A percentile compares a stretch with the other conserved stretches of the same genome.
Evolutionary conservation across 2,888 invertebrate species (phyloP).

Genomic region (Dicranocentrus wangi): DNA sequence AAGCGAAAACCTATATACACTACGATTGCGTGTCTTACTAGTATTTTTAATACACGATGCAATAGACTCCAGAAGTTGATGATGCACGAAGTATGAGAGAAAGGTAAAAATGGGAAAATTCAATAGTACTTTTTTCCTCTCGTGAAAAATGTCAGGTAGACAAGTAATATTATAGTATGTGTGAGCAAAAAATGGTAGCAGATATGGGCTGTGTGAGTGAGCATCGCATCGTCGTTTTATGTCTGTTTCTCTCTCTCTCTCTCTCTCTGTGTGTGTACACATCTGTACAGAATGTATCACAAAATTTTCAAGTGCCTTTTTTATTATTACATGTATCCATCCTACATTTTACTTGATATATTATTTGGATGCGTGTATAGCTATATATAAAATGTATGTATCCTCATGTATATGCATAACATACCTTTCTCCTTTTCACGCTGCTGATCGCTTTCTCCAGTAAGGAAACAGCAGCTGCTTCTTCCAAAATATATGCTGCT

Average conservation of each 20-base stretch:
- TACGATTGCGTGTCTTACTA: no score
- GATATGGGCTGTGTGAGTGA: neutral
- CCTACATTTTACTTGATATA: neutral
- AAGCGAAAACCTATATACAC: no score
- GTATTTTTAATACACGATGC: no score
- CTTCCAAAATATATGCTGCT: neutral
- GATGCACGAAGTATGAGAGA: neutral
- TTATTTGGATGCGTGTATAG: neutral
- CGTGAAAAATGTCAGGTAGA: neutral
- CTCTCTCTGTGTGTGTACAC: neutral
- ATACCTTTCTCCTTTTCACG: neutral
- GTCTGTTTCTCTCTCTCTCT: neutral
- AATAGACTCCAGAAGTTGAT: neutral
- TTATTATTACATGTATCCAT: constrained; percentile 1
- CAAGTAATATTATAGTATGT: no score
- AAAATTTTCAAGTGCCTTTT: constrained; percentile 16
- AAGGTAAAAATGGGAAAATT: constrained; percentile 4
- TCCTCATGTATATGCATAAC: neutral
- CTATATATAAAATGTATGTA: neutral
- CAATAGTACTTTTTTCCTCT: neutral
- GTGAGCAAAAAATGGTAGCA: neutral
- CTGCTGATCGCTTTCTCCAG: neutral
- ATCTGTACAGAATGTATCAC: neutral
- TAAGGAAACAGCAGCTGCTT: constrained; percentile 3
- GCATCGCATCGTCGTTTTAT: neutral